These are phyloP conservation scores for Sphenodon punctatus DNA, from an alignment of 2,797 vertebrate genomes.

Conservation along the genomic window DNA sequence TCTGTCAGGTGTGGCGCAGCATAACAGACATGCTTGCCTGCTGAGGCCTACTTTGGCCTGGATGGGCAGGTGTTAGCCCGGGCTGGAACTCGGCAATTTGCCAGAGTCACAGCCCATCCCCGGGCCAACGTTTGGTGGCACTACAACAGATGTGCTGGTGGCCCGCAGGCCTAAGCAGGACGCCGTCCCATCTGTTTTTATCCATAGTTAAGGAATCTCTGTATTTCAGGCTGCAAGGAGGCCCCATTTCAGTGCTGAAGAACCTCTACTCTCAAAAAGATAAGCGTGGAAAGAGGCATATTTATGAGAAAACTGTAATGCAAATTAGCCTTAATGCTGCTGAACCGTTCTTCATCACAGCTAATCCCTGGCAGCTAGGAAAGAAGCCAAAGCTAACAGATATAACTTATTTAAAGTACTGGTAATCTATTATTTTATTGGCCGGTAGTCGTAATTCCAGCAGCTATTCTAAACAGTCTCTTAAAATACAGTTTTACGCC, in stretches of 20 bases:
- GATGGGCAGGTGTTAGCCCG: too few relatives aligned
- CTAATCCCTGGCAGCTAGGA: slow-evolving; percentile 52
- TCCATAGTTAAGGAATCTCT: too few relatives aligned
- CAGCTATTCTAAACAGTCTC: slow-evolving; percentile 27
- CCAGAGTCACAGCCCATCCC: too few relatives aligned
- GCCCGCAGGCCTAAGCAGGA: too few relatives aligned
- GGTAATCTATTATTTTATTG: slow-evolving; percentile 50
- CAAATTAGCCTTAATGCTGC: slow-evolving; percentile 10
- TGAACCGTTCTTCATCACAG: slow-evolving; percentile 47
- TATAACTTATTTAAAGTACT: slow-evolving; percentile 54
- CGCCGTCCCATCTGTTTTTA: too few relatives aligned
- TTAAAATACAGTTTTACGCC: slow-evolving; percentile 21
- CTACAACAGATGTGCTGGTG: too few relatives aligned
- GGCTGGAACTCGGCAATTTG: too few relatives aligned
- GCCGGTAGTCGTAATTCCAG: slow-evolving; percentile 33
- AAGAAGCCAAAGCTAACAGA: slow-evolving; percentile 54
- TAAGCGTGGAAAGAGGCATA: background rate
- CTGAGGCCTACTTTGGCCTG: too few relatives aligned
- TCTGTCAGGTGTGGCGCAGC: too few relatives aligned
- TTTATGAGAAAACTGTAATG: background rate
- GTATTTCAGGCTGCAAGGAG: too few relatives aligned
- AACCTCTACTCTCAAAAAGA: background rate
- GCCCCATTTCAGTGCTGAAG: background rate
- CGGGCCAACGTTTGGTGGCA: too few relatives aligned
- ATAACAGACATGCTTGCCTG: too few relatives aligned